Evolutionary conservation across 2,888 invertebrate genomes (phyloP).

Genomic region (Spilosoma lubricipeda): DNA sequence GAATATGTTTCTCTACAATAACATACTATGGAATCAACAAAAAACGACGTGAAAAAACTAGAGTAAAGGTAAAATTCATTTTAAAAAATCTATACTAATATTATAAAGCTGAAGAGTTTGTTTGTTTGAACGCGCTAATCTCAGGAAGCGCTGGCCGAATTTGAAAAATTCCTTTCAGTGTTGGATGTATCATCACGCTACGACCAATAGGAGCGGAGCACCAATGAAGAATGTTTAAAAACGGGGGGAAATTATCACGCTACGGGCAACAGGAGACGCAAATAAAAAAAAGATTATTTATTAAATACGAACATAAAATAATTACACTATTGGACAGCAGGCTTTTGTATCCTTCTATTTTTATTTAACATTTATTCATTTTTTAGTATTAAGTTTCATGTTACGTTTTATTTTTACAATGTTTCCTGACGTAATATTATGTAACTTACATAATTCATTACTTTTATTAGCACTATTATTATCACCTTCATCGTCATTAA

Average conservation of each 20-base stretch:
- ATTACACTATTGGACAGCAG: too few species aligned
- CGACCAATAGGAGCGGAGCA: too few species aligned
- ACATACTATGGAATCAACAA: background rate
- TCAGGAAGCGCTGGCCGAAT: too few species aligned
- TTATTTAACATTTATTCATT: background rate
- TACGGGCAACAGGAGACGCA: too few species aligned
- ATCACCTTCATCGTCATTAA: slow-evolving; percentile 1
- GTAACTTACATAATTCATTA: background rate
- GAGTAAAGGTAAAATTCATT: background rate
- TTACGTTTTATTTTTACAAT: background rate
- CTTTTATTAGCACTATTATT: background rate
- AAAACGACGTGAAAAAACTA: background rate
- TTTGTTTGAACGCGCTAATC: too few species aligned
- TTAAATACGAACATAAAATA: background rate
- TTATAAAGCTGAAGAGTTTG: too few species aligned
- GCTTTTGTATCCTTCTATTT: background rate
- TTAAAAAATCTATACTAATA: too few species aligned
- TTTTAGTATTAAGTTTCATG: background rate
- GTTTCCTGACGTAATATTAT: background rate
- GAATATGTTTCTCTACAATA: background rate
- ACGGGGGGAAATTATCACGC: too few species aligned
- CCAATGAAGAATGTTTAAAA: too few species aligned
- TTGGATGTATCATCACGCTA: too few species aligned
- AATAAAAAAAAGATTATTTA: too few species aligned
- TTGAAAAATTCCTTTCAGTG: too few species aligned